Evolutionary conservation across 1,140 invertebrate species (phyloP), one percentile per base, ranked within the genome.

Genomic region (Palaemon carinicauda): DNA sequence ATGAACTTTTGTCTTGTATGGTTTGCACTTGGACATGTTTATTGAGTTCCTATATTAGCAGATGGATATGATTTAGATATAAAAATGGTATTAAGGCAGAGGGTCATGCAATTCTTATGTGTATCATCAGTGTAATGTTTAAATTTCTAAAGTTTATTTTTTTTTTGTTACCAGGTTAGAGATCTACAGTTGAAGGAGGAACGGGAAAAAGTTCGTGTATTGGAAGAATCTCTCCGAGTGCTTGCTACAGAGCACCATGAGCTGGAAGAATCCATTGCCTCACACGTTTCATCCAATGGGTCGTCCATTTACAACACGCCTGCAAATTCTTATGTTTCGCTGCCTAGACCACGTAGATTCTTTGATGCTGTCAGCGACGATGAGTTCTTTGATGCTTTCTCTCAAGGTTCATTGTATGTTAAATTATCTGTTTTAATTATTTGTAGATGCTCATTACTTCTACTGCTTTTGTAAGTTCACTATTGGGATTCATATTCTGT

Each of bases 171-270:
- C 87, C n/a, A 92, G 92, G 89, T 92, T 9, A 87, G 91, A 77
- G 89, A 91, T 82, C 79, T 91, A 15, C 91, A 92, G 81, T 82
- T 93, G 73, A 90, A 91, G 83, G 90, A 93, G 88, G 93, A 94
- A 88, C 90, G 90, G 87, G 95, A 95, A 90, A 93, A 94, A 71
- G 94, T 94, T 88, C 91, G 94, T 15, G 94, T 95, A 1, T 91
- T 95, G 29, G 94, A 95, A 90, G 94, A 95, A 90, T 93, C 94
- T 0, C 90, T 95, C 0, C 94, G 94, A 80, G 94, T 94, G 17
- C 90, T 95, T 27, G 95, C 95, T 0, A 91, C 93, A 52, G 94
- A 95, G 87, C 94, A 95, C 90, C 94, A 95, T 91, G 94, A 94
- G 3, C 90, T 95, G 3, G 95, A 95, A 89, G 93, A 94, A 90